These are phyloP conservation scores for Aethes cnicana DNA, from an alignment of 2,888 invertebrate genomes.

Conservation along the genomic window DNA sequence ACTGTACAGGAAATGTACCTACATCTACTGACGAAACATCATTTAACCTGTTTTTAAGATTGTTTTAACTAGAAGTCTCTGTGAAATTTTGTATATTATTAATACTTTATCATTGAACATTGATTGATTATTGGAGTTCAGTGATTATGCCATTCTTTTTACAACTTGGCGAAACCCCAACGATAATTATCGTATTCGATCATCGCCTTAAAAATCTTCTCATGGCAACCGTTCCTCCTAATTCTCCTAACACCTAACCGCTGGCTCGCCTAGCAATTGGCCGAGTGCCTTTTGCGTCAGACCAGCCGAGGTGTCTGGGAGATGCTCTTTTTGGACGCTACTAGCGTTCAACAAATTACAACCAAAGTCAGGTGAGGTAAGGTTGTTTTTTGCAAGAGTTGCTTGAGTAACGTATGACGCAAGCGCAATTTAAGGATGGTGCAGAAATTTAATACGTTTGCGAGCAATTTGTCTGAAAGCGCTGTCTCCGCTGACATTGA, in stretches of 20 bases:
- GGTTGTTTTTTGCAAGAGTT: not conserved
- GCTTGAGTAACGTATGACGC: conserved; percentile 14
- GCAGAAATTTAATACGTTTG: conserved; percentile 15
- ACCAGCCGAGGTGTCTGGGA: conserved; percentile 24
- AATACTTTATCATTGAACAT: too few species aligned
- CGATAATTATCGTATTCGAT: not conserved
- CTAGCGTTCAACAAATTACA: conserved; percentile 6
- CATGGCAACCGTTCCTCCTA: not conserved
- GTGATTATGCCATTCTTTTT: too few species aligned
- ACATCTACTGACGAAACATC: too few species aligned
- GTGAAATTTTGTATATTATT: too few species aligned
- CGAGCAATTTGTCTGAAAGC: conserved; percentile 25
- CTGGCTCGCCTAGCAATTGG: conserved; percentile 13
- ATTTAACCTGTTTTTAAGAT: too few species aligned
- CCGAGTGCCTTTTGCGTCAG: conserved; percentile 22
- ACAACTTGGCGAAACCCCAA: not conserved
- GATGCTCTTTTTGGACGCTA: conserved; percentile 26
- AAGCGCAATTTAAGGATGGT: conserved; percentile 19
- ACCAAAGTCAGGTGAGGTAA: not conserved
- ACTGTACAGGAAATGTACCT: too few species aligned
- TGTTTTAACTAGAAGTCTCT: too few species aligned
- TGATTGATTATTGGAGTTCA: too few species aligned
- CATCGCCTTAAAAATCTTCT: not conserved
- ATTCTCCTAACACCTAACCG: not conserved
- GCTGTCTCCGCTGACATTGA: conserved; percentile 4